Percentiles rank a stretch among this genome's conserved stretches.
These are phyloP conservation scores for Alectoris magna DNA, from an alignment of 2,797 vertebrate species.

Conservation along the genomic window DNA sequence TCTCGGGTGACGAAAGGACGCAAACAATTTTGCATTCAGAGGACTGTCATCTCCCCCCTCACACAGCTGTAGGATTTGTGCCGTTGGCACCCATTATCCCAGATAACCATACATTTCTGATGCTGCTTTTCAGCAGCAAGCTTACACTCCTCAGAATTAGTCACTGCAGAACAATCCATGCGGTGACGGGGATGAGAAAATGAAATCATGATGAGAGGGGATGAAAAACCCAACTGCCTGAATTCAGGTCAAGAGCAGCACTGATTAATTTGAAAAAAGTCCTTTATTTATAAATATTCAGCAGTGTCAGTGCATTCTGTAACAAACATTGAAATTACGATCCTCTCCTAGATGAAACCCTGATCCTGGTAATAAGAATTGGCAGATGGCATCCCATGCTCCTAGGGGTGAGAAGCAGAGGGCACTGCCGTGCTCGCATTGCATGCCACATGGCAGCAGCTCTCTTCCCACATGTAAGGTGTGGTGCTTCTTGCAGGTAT, in stretches of 20 bases:
- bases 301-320: background rate
- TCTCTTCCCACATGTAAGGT: background rate
- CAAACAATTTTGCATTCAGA: conserved; percentile 46
- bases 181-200: conserved; percentile 28
- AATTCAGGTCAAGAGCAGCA: conserved; percentile 57
- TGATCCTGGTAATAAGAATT: background rate
- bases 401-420: background rate
- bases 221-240: conserved; percentile 26
- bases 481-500: background rate
- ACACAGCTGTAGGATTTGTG: conserved; percentile 26
- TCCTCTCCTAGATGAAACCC: conserved; percentile 11
- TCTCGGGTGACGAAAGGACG: conserved; percentile 3
- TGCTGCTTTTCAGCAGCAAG: conserved; percentile 28
- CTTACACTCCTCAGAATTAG: conserved; percentile 56
- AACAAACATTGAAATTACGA: background rate
- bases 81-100: conserved; percentile 51
- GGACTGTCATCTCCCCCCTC: background rate
- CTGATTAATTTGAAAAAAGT: conserved; percentile 9
- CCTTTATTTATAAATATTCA: conserved; percentile 9
- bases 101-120: conserved; percentile 34
- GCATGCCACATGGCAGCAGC: rapidly evolving
- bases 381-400: background rate
- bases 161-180: conserved; percentile 48
- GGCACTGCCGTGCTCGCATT: rapidly evolving
- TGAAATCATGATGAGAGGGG: conserved; percentile 29